Conservation (phyloP, 2,888 invertebrate genomes). For the Miltochrista miniata region DNA sequence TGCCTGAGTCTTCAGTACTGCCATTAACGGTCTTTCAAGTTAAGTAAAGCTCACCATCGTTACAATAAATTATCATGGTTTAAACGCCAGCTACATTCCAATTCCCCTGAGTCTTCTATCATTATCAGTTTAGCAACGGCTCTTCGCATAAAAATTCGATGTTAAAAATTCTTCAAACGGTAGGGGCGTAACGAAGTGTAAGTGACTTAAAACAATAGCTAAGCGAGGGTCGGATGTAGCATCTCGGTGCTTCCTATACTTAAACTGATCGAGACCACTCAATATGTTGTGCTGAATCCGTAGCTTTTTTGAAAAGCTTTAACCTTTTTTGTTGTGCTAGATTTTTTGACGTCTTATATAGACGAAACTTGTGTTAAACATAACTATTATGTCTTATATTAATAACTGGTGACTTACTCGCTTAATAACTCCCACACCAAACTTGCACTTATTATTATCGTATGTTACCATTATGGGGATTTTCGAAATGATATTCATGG, state of each 20-base stretch:
- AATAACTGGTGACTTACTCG: too few species aligned
- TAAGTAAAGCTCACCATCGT: conserved; percentile 66
- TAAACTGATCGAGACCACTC: conserved; percentile 70
- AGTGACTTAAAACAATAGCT: conserved; percentile 82
- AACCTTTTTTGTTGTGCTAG: conserved; percentile 52
- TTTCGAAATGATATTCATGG: too few species aligned
- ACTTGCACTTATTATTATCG: too few species aligned
- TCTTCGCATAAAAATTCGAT: conserved; percentile 66
- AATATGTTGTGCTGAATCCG: conserved; percentile 79
- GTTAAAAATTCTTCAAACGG: conserved; percentile 70
- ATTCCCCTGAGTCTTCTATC: conserved; percentile 59
- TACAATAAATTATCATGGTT: conserved; percentile 75
- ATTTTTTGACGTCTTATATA: too few species aligned
- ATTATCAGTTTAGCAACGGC: conserved; percentile 81
- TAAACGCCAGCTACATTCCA: conserved; percentile 52
- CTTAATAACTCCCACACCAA: too few species aligned
- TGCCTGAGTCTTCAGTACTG: conserved; percentile 58
- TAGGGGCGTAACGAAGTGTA: conserved; percentile 80
- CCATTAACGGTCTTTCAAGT: conserved; percentile 65
- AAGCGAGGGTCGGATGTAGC: conserved; percentile 71
- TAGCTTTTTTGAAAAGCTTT: conserved; percentile 46
- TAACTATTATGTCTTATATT: too few species aligned
- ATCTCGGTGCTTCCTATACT: conserved; percentile 67
- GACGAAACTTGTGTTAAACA: too few species aligned
- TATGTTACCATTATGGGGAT: too few species aligned